Conservation (phyloP, 2,888 invertebrate species). For the Pyrgus malvae region DNA sequence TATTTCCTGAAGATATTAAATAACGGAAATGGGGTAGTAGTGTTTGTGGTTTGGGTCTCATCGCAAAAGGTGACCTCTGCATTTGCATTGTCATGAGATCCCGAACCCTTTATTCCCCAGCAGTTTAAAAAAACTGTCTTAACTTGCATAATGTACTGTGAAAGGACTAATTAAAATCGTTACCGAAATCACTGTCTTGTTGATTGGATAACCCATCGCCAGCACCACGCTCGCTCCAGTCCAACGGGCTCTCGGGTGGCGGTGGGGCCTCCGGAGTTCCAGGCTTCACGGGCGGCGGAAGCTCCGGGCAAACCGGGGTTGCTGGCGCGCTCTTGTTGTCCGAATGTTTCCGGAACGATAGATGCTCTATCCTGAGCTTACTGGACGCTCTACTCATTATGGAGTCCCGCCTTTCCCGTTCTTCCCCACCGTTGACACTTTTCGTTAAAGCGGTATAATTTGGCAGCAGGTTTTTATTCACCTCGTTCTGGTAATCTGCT, state of each 20-base stretch:
- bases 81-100: too few species aligned
- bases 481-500: conserved; percentile 82
- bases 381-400: conserved; percentile 74
- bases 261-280: conserved; percentile 51
- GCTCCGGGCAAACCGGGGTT: conserved; percentile 54
- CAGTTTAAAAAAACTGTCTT: too few species aligned
- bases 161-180: conserved; percentile 38
- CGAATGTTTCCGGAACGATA: conserved; percentile 60
- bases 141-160: too few species aligned
- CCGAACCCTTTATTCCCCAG: too few species aligned
- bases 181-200: conserved; percentile 92
- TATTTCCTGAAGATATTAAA: too few species aligned
- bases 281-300: conserved; percentile 48
- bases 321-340: conserved; percentile 60
- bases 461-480: conserved; percentile 74
- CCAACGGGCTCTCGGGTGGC: conserved; percentile 76
- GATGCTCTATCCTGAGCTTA: conserved; percentile 70
- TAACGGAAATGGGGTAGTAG: too few species aligned
- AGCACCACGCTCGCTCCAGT: conserved; percentile 88
- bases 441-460: conserved; percentile 70
- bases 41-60: too few species aligned
- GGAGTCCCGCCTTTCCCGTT: conserved; percentile 66
- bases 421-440: conserved; percentile 63
- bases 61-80: too few species aligned
- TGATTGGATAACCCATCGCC: conserved; percentile 93